Conservation (phyloP, 2,888 invertebrate genomes). For the Apodemia zela region DNA sequence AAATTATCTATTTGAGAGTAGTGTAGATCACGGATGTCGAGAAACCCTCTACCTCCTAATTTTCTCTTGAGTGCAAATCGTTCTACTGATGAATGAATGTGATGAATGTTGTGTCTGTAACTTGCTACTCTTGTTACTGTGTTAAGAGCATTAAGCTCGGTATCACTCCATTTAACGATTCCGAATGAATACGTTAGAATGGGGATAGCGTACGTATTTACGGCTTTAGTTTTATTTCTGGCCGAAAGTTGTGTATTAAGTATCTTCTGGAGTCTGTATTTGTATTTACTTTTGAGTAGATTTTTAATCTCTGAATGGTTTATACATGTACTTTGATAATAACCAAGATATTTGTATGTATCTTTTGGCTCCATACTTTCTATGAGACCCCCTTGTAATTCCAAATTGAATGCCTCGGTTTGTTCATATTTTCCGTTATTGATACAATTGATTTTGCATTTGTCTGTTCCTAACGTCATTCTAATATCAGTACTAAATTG, state of each 20-base stretch:
- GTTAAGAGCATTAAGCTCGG: not conserved
- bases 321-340: not conserved
- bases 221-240: not conserved
- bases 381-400: no score
- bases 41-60: conserved; percentile 4
- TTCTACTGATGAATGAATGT: not conserved
- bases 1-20: conserved; percentile 15
- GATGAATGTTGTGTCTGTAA: not conserved
- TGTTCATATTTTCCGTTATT: no score
- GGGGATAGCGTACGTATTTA: not conserved
- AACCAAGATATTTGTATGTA: not conserved
- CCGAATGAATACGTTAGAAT: not conserved
- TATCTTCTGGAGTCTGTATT: conserved; percentile 1
- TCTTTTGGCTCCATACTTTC: no score
- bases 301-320: not conserved
- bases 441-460: no score
- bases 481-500: no score
- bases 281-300: not conserved
- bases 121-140: not conserved
- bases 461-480: no score
- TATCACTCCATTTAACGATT: conserved; percentile 1
- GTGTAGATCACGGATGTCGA: conserved; percentile 14
- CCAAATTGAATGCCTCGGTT: no score
- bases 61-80: conserved; percentile 8
- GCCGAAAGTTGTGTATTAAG: not conserved